Evolutionary conservation across 1,140 invertebrate genomes (phyloP).

Genomic region (Halyomorpha halys): DNA sequence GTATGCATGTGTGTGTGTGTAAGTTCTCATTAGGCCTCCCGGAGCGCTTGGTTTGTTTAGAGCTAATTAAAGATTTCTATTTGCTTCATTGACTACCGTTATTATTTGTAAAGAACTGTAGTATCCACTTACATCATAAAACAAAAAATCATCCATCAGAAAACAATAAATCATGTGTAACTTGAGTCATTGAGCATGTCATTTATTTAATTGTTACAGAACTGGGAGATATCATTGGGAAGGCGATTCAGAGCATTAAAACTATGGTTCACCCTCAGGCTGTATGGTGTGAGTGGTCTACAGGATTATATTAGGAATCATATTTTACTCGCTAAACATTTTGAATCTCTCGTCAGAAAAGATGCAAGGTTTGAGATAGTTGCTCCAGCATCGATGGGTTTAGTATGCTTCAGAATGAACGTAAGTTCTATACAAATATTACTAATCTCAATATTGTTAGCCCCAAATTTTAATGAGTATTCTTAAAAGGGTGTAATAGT

Average conservation of each 20-base stretch:
- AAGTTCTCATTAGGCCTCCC: no score
- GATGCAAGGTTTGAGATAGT: conserved; percentile 73
- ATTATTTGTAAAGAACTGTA: no score
- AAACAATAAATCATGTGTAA: no score
- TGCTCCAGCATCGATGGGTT: conserved; percentile 57
- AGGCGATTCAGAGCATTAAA: conserved; percentile 85
- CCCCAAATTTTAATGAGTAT: no score
- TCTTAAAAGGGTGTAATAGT: no score
- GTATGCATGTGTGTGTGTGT: no score
- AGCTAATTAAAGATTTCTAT: no score
- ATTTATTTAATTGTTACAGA: conserved; percentile 41
- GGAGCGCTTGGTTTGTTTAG: no score
- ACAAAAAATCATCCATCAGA: no score
- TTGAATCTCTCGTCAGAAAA: conserved; percentile 53
- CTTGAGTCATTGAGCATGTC: not conserved
- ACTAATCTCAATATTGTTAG: no score
- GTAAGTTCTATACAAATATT: conserved; percentile 34
- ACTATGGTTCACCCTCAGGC: conserved; percentile 84
- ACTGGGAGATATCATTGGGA: conserved; percentile 90
- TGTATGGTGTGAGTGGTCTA: conserved; percentile 70
- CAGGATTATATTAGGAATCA: conserved; percentile 67
- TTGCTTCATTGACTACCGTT: no score
- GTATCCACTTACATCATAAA: no score
- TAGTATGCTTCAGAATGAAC: conserved; percentile 81
- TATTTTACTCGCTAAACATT: conserved; percentile 61